phyloP scores from a whole-genome alignment of 2,797 vertebrate species.

The Helicolenus hilgendorfi region DNA sequence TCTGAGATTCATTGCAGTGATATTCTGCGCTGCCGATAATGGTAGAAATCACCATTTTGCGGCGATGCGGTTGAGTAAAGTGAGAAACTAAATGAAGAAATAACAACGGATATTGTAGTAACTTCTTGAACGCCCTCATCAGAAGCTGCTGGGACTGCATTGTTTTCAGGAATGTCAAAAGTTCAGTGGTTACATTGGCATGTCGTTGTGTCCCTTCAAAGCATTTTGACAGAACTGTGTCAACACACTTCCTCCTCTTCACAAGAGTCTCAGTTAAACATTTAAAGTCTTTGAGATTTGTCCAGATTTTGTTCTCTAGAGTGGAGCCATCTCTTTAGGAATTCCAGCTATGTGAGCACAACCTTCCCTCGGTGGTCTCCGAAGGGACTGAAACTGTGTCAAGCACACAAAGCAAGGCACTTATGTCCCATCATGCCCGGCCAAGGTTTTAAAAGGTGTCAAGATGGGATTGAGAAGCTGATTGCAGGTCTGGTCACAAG shows the following conservation, averaged over 20 bases:
- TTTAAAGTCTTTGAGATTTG: constrained; percentile 4
- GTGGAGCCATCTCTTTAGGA: constrained; percentile 12
- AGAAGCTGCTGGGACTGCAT: not conserved
- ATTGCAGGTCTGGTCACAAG: not conserved
- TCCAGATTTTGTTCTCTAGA: constrained; percentile 4
- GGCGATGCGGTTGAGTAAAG: not conserved
- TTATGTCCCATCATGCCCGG: not conserved
- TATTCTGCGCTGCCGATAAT: not conserved
- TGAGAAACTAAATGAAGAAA: not conserved
- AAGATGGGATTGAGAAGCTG: not conserved
- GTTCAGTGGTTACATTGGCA: not conserved
- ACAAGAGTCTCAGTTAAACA: not conserved
- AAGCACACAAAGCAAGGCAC: constrained; percentile 23
- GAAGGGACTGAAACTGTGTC: constrained; percentile 12
- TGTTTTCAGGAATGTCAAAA: not conserved
- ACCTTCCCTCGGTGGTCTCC: constrained; percentile 38
- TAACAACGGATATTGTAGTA: not conserved
- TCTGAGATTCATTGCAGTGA: not conserved
- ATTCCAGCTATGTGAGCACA: constrained; percentile 56
- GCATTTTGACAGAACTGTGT: not conserved
- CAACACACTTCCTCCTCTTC: not conserved
- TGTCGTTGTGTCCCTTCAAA: not conserved
- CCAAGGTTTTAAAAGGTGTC: constrained; percentile 12
- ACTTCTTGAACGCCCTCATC: not conserved
- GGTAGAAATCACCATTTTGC: not conserved